A percentile compares a stretch with the other conserved stretches of the same genome.
These are phyloP conservation scores for Frieseomelitta varia DNA, from an alignment of 1,140 invertebrate species.

Conservation along the genomic window DNA sequence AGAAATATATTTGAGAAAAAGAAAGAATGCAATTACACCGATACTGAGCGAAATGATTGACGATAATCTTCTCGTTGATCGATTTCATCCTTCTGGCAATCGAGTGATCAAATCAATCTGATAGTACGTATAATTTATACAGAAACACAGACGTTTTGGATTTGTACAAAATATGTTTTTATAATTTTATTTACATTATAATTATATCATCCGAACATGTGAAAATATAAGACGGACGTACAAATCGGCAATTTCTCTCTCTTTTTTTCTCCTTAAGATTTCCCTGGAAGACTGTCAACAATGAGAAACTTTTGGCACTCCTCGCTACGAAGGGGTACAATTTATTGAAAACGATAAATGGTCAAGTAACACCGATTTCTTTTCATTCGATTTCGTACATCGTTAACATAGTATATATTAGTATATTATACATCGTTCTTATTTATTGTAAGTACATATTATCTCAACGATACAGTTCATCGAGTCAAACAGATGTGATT, in stretches of 20 bases:
- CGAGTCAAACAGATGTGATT: slow-evolving; percentile 12
- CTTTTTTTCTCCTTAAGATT: not conserved
- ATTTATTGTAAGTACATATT: slow-evolving; percentile 22
- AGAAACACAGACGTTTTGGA: not conserved
- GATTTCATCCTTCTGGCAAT: not conserved
- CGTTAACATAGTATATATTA: slow-evolving; percentile 46
- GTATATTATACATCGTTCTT: slow-evolving; percentile 5
- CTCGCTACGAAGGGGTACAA: slow-evolving; percentile 84
- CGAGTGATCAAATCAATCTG: not conserved
- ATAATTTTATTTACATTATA: slow-evolving; percentile 17
- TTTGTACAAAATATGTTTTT: slow-evolving; percentile 2
- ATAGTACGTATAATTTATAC: not conserved
- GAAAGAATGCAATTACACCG: not conserved
- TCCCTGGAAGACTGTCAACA: slow-evolving; percentile 8
- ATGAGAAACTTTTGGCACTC: slow-evolving; percentile 60
- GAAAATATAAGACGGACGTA: slow-evolving; percentile 13
- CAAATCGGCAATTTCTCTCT: not conserved
- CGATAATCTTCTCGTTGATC: not conserved
- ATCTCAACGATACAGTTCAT: slow-evolving; percentile 5
- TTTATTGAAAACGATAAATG: slow-evolving; percentile 84
- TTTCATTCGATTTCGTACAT: slow-evolving; percentile 71
- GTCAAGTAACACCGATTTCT: slow-evolving; percentile 71
- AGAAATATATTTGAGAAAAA: too few species aligned
- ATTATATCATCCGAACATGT: not conserved
- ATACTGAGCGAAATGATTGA: not conserved